A percentile compares a stretch with the other conserved stretches of the same genome.
These are phyloP conservation scores for Symphodus melops DNA, from an alignment of 2,113 vertebrate species.

Conservation along the genomic window DNA sequence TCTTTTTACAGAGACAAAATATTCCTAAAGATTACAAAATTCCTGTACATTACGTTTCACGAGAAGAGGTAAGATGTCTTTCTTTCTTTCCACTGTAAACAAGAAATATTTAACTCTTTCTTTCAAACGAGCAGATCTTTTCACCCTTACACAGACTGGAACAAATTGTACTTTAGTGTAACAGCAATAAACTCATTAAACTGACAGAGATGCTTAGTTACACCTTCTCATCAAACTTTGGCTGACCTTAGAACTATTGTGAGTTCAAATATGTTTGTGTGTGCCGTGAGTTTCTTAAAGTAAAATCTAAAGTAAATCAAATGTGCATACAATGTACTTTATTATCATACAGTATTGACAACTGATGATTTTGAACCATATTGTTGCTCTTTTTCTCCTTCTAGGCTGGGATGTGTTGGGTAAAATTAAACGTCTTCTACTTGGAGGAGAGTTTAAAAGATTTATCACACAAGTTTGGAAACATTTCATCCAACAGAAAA, in stretches of 20 bases:
- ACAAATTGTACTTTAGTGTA: not conserved
- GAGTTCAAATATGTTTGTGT: not conserved
- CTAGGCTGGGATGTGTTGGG: conserved; percentile 84
- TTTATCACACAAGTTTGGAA: conserved; percentile 84
- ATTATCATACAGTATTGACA: not conserved
- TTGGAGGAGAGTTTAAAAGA: conserved; percentile 82
- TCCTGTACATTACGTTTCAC: conserved; percentile 80
- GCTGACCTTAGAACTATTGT: not conserved
- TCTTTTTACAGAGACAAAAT: conserved; percentile 82
- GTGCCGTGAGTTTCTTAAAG: not conserved
- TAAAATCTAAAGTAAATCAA: not conserved
- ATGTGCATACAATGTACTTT: not conserved
- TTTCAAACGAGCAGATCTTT: not conserved
- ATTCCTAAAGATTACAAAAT: conserved; percentile 88
- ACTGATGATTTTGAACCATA: fast-evolving
- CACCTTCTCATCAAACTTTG: not conserved
- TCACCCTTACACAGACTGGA: not conserved
- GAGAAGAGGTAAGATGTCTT: conserved; percentile 79
- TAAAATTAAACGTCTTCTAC: conserved; percentile 82
- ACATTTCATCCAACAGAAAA: conserved; percentile 84
- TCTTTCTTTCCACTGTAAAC: not conserved
- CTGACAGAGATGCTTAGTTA: not conserved
- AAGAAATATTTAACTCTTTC: not conserved
- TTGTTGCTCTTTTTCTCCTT: conserved; percentile 31
- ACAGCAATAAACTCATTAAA: not conserved